Conservation (phyloP, 2,797 vertebrate species). For the Emys orbicularis region DNA sequence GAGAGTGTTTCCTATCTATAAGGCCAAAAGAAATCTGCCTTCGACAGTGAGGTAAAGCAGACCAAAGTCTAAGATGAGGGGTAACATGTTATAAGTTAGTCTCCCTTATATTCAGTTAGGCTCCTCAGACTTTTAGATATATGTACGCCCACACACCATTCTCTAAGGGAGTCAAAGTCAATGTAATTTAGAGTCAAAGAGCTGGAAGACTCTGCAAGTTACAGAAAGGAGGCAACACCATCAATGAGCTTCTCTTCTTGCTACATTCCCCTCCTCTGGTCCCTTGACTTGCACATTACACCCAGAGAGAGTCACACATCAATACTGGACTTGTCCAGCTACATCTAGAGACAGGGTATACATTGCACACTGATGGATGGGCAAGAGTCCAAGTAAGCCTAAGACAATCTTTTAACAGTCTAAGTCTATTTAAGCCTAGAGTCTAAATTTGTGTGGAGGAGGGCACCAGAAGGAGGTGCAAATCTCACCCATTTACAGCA, state of each 20-base stretch:
- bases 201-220: neutral
- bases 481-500: neutral
- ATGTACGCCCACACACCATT: neutral
- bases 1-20: neutral
- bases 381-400: neutral
- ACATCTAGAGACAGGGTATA: neutral
- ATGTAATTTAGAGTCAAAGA: neutral
- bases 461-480: neutral
- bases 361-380: neutral
- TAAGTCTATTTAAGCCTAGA: neutral
- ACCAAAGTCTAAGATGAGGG: constrained; percentile 1
- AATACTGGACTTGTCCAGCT: neutral
- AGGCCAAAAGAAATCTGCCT: constrained; percentile 7
- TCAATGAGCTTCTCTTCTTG: fast-evolving
- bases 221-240: neutral
- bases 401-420: constrained; percentile 7
- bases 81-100: neutral
- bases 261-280: neutral
- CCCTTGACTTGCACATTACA: neutral
- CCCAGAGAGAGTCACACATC: neutral
- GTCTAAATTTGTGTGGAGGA: neutral
- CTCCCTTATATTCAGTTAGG: neutral
- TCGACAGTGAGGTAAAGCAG: neutral
- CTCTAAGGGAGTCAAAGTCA: neutral
- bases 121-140: neutral